Evolutionary conservation across 1,140 invertebrate genomes (phyloP).

Genomic region (Medauroidea extradentata): DNA sequence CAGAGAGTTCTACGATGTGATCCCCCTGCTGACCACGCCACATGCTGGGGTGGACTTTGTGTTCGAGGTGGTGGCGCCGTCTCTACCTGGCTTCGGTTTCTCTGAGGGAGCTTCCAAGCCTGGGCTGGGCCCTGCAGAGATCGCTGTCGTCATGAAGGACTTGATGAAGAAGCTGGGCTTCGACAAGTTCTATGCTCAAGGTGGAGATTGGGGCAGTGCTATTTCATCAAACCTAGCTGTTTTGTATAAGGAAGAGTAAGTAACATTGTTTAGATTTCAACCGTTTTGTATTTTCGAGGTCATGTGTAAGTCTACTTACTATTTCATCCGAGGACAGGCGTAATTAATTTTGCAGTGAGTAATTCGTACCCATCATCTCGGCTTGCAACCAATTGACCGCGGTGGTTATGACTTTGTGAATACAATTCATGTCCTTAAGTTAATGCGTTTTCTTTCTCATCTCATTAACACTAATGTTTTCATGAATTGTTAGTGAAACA

Average conservation of each 20-base stretch:
- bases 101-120: conserved; percentile 50
- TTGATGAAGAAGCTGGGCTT: conserved; percentile 77
- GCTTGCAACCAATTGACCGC: too few relatives aligned
- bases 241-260: conserved; percentile 60
- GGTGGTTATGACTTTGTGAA: too few relatives aligned
- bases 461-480: too few relatives aligned
- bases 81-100: conserved; percentile 55
- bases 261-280: too few relatives aligned
- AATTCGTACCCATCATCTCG: too few relatives aligned
- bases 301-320: too few relatives aligned
- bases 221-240: conserved; percentile 56
- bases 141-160: conserved; percentile 70
- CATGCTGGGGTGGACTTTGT: conserved; percentile 34
- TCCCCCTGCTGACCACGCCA: conserved; percentile 44
- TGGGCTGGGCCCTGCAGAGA: conserved; percentile 57
- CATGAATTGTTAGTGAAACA: too few relatives aligned
- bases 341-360: too few relatives aligned
- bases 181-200: conserved; percentile 74
- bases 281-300: too few relatives aligned
- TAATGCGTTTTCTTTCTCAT: too few relatives aligned
- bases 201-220: conserved; percentile 63
- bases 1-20: conserved; percentile 78
- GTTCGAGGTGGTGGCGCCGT: conserved; percentile 53
- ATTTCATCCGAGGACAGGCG: too few relatives aligned
- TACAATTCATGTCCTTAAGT: too few relatives aligned